These are phyloP conservation scores for Cathartes aura DNA, from an alignment of 2,113 vertebrate species.

Conservation along the genomic window DNA sequence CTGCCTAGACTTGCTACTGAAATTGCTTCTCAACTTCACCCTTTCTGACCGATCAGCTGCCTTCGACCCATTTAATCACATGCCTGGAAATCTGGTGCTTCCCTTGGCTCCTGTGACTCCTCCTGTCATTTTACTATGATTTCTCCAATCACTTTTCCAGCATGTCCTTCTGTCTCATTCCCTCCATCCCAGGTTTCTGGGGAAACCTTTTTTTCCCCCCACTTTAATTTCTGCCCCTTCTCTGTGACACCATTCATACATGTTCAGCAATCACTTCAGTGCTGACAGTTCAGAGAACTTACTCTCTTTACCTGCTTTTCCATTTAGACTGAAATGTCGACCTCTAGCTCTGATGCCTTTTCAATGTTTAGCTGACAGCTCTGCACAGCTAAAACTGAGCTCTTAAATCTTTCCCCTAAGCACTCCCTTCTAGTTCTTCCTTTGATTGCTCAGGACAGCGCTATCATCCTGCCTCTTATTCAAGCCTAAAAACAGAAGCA, in stretches of 20 bases:
- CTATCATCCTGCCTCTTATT: not conserved
- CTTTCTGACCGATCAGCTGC: not conserved
- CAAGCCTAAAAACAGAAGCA: not conserved
- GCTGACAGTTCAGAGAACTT: not conserved
- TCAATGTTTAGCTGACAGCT: not conserved
- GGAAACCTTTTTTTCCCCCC: not conserved
- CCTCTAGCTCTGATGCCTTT: not conserved
- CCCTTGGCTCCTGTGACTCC: not conserved
- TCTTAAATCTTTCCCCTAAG: not conserved
- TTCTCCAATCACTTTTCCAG: not conserved
- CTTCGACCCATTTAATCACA: not conserved
- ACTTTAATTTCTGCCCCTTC: not conserved
- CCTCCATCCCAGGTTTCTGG: not conserved
- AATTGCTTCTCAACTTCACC: not conserved
- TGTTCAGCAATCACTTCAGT: not conserved
- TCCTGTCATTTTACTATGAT: not conserved
- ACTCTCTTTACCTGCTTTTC: not conserved
- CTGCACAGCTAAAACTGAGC: not conserved
- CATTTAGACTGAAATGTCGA: not conserved
- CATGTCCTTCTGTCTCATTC: rapidly evolving
- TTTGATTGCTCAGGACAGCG: constrained; percentile 6
- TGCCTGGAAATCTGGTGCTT: not conserved
- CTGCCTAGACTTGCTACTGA: not conserved
- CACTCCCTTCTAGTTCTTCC: not conserved
- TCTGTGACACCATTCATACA: not conserved